Base-by-base conservation (phyloP, 2,888 invertebrate genomes). In the Apantesis nais region DNA sequence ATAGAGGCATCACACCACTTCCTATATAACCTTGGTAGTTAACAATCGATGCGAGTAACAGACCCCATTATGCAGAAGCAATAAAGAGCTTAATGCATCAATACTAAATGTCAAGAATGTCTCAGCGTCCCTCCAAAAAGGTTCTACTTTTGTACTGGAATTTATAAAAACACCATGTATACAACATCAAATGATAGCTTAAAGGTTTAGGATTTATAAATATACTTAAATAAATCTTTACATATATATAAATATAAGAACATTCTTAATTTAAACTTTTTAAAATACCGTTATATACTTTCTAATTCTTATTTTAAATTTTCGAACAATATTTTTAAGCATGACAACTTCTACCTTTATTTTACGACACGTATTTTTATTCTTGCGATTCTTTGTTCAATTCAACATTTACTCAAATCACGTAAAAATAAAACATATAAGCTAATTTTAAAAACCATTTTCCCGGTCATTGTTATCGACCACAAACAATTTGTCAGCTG, bases 61-160 rank as follows among this genome's bases (percentile, higher is more conserved):
- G 44, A 62, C 71, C 74, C 78, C 79, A 84, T 81, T 83, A 81
- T 79, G 70, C 60, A 75, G 78, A 75, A 77, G 77, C 75, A 76
- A 83, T 82, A 81, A 83, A 81, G 74, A 76, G 77, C 72, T 74
- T 79, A 71, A 75, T 78, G 76, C 76, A 65, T 70, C 62, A 79
- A 70, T 73, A 77, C 75, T 79, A 78, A 82, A 80, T 80, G 77
- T 76, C 75, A 80, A 64, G 75, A 74, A 74, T 75, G 68, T 77
- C 73, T 61, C 71, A 70, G 31, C 61, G 68, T 70, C 72, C 74
- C 71, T 78, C 71, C 66, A 66, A 66, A 31, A 66, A 66, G 39
- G 48, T 71, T 48, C 39, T 68, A 64, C 69, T 68, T 73, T 69
- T 71, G 68, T 80, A 64, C 41, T 70, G 60, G 61, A 72, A 76